phyloP scores from a whole-genome alignment of 2,113 vertebrate species.

The Cettia cetti region DNA sequence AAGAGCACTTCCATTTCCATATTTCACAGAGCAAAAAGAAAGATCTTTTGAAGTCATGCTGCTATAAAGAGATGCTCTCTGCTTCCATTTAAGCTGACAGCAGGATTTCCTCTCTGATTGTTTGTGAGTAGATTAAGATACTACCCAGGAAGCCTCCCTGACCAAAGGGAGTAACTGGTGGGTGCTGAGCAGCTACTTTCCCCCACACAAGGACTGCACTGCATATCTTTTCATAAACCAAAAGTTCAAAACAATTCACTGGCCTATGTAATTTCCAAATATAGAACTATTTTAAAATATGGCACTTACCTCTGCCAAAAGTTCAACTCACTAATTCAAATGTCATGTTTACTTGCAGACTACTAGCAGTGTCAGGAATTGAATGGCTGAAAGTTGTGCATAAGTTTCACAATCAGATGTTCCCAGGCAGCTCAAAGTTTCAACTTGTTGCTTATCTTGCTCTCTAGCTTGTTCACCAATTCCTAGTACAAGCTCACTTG shows the following conservation, averaged over 20 bases:
- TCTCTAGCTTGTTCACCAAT: background rate
- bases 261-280: background rate
- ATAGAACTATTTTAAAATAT: background rate
- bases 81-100: background rate
- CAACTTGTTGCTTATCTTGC: background rate
- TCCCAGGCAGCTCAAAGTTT: background rate
- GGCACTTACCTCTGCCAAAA: background rate
- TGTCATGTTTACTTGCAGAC: background rate
- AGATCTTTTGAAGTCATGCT: background rate
- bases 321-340: background rate
- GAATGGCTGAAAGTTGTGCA: background rate
- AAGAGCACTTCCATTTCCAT: background rate
- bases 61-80: background rate
- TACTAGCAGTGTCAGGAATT: background rate
- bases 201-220: background rate
- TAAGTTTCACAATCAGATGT: background rate
- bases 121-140: background rate
- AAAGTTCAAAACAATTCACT: background rate
- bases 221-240: background rate
- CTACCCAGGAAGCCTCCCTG: background rate
- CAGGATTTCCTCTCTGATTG: background rate
- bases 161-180: accelerated
- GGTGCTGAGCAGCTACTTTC: background rate
- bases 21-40: background rate
- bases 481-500: background rate